These are phyloP conservation scores for Leuciscus idus DNA, from an alignment of 2,113 vertebrate species.

Conservation along the genomic window DNA sequence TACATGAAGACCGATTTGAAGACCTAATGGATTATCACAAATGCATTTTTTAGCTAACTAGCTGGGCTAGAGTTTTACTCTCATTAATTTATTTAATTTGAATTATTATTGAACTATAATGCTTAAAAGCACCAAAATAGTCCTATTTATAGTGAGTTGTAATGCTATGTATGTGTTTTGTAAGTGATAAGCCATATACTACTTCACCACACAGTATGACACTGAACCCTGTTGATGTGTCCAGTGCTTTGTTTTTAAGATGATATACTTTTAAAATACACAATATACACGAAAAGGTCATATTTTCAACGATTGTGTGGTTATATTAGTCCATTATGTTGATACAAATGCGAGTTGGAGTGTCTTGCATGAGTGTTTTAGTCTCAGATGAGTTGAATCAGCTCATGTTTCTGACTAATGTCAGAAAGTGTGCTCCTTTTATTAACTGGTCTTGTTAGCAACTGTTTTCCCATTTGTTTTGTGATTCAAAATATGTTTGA, in stretches of 20 bases:
- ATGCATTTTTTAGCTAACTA: constrained; percentile 59
- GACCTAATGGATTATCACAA: constrained; percentile 25
- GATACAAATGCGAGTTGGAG: constrained; percentile 38
- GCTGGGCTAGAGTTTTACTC: constrained; percentile 70
- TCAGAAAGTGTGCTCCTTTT: constrained; percentile 41
- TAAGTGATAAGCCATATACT: constrained; percentile 53
- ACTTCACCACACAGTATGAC: constrained; percentile 34
- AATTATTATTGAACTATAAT: constrained; percentile 36
- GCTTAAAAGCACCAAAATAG: constrained; percentile 46
- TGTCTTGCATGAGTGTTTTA: constrained; percentile 57
- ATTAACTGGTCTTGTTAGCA: constrained; percentile 52
- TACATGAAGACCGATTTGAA: constrained; percentile 43
- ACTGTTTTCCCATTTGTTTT: constrained; percentile 51
- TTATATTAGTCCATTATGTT: constrained; percentile 46
- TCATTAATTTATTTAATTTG: constrained; percentile 58
- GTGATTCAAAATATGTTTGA: constrained; percentile 59
- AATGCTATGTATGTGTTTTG: constrained; percentile 58
- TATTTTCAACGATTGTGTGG: constrained; percentile 26
- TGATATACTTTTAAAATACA: background rate
- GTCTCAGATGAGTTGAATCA: constrained; percentile 62
- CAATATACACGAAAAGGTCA: background rate
- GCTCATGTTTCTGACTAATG: constrained; percentile 53
- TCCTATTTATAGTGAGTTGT: constrained; percentile 50
- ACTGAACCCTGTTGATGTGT: constrained; percentile 49
- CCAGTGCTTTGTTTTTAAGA: constrained; percentile 1